A percentile compares a stretch with the other conserved stretches of the same genome.
Evolutionary conservation across 2,797 vertebrate species (phyloP).

Genomic region (Acrossocheilus wenchowensis): DNA sequence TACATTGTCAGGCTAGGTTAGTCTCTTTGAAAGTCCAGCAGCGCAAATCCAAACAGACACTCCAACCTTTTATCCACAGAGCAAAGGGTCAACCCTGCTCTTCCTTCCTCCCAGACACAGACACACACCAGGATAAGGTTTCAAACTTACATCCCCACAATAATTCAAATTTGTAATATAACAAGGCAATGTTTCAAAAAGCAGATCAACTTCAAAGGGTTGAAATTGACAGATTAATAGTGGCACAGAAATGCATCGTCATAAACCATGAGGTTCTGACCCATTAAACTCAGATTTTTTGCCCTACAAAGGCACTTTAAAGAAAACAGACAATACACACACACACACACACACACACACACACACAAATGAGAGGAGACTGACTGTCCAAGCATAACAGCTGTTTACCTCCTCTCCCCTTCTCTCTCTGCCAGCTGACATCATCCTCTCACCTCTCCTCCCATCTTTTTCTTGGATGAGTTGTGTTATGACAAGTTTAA

Average conservation of each 20-base stretch:
- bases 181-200: conserved; percentile 71
- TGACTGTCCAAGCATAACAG: conserved; percentile 59
- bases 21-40: conserved; percentile 65
- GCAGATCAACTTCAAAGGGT: conserved; percentile 79
- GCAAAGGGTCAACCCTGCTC: conserved; percentile 75
- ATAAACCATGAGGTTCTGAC: conserved; percentile 74
- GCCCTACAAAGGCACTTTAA: conserved; percentile 55
- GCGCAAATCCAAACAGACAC: conserved; percentile 73
- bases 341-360: not conserved
- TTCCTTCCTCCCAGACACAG: conserved; percentile 72
- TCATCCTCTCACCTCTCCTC: conserved; percentile 77
- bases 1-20: conserved; percentile 66
- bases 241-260: conserved; percentile 71
- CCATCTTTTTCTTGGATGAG: conserved; percentile 71
- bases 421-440: conserved; percentile 68
- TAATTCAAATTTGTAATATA: conserved; percentile 77
- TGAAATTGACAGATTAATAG: conserved; percentile 76
- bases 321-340: conserved; percentile 52
- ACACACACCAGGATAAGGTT: conserved; percentile 76
- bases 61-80: conserved; percentile 70
- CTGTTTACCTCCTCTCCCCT: conserved; percentile 59
- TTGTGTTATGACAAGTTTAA: conserved; percentile 86
- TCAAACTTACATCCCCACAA: conserved; percentile 76
- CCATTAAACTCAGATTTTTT: conserved; percentile 65
- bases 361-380: conserved; percentile 41